A percentile compares a stretch with the other conserved stretches of the same genome.
phyloP scores from a whole-genome alignment of 2,113 vertebrate genomes.

The Triplophysa rosa region DNA sequence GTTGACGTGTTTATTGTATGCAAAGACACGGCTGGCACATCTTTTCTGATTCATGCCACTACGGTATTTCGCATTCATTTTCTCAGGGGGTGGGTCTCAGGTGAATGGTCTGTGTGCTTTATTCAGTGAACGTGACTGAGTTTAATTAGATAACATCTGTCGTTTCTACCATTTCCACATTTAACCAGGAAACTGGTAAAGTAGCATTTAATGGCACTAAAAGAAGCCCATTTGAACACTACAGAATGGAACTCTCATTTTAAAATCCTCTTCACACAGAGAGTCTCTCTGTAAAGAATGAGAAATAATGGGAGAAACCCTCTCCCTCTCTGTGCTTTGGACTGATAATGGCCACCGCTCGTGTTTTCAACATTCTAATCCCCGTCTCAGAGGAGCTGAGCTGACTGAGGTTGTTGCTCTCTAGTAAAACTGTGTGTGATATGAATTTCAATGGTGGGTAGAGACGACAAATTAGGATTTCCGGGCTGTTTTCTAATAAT shows the following conservation, averaged over 20 bases:
- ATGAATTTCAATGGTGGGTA: conserved; percentile 39
- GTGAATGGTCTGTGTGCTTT: background rate
- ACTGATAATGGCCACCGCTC: conserved; percentile 34
- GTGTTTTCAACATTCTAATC: conserved; percentile 33
- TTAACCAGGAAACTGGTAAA: background rate
- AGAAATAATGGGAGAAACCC: conserved; percentile 13
- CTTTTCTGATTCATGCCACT: conserved; percentile 2
- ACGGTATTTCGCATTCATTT: background rate
- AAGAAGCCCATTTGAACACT: background rate
- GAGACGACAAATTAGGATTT: background rate
- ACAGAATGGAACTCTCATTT: background rate
- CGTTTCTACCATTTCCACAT: background rate
- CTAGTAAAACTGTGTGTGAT: conserved; percentile 39
- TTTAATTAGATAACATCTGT: background rate
- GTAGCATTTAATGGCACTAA: background rate
- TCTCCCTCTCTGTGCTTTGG: conserved; percentile 2
- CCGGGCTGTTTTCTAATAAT: background rate
- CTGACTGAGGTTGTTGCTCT: conserved; percentile 35
- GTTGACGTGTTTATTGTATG: no score
- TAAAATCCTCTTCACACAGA: background rate
- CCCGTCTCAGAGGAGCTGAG: conserved; percentile 33
- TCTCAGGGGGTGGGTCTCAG: background rate
- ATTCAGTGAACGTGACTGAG: background rate
- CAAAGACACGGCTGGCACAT: background rate
- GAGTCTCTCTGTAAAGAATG: background rate